Base-by-base conservation (phyloP, 2,797 vertebrate genomes). In the Scolopax rusticola region DNA sequence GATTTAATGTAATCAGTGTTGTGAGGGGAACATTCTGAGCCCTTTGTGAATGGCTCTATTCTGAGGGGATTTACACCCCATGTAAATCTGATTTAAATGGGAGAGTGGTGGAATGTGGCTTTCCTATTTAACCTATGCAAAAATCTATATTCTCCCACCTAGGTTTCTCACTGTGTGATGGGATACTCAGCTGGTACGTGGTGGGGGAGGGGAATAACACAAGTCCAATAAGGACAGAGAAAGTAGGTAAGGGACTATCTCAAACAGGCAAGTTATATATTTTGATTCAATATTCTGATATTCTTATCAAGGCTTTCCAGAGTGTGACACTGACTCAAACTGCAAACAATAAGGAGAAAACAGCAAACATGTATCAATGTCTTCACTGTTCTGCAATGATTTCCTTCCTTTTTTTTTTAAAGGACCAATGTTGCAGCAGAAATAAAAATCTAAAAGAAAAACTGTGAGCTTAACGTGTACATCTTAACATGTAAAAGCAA, bases 271-370 rank as follows among this genome's bases (percentile, higher is more conserved):
- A 91, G 91, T 97, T 93, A 81, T 91, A 90, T 80, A 36, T 96
- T 97, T 97, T 96, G 97, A 97, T 97, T 97, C 93, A 93, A 94
- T 94, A 96, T 97, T 97, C 96, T 96, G 95, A 97, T 98, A 97
- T 88, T 97, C 97, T 97, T 97, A 97, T 97, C 97, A 89, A 95
- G 96, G 92, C 96, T 96, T 97, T 97, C 95, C 94, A 97, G 97
- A 97, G 96, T 97, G 95, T 96, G 97, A 94, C 96, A 88, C 92
- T 89, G 97, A 95, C 97, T 97, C 94, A 92, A 94, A 93, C 92
- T 27, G 76, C 88, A 93, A 97, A 97, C 97, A 97, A 97, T 93
- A 92, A 94, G 87, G 86, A 97, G 81, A 97, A 98, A 97, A 91
- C 68, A 93, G 93, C 61, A 87, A 97, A 94, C 85, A 93, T 90